Evolutionary conservation across 2,797 vertebrate genomes (phyloP), one percentile per base, ranked within the genome.

Genomic region (Crenichthys baileyi): DNA sequence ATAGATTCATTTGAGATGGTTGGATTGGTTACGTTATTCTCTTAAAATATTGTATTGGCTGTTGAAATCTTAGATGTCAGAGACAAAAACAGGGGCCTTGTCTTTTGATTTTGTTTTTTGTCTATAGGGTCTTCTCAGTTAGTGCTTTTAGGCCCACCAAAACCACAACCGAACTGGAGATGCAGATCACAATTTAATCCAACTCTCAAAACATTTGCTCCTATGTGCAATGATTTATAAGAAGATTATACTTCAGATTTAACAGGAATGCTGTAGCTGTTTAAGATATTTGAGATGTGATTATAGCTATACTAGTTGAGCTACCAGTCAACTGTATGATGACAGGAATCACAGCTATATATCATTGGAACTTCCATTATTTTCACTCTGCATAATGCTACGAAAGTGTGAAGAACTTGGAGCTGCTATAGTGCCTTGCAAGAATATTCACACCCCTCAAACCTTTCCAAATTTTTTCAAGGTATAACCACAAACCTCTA

Each of bases 401-500:
- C 24, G 9, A 83, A 78, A 85, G 76, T 85, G 50, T 87, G 76
- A 84, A 86, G 77, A 85, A 84, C 81, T 88, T 74, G 77, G 9
- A 81, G 70, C 79, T 12, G 44, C 58, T 72, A 60, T 7, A 8
- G 31, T 11, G 61, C 61, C 31, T 20, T 16, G 18, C 16, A 24
- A 67, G 36, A 67, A 67, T 24, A 36, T 67, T 67, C 20, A 24
- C 20, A 11, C 9, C 22, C 11, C 1, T 68, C 5, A 11, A 44
- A 22, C 39, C 1, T 65, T 36, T 39, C 31, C 61, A 22, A 18
- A 22, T 22, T 65, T 65, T 39, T 18, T 20, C 18, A 20, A 6
- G 5, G n/a, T 58, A 58, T 26, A 58, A n/a, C 7, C 22, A n/a
- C 56, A 58, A 26, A 58, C 56, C 18, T 55, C 5, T 55, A 58